Conservation (phyloP, 2,888 invertebrate species). For the Phania funesta region DNA sequence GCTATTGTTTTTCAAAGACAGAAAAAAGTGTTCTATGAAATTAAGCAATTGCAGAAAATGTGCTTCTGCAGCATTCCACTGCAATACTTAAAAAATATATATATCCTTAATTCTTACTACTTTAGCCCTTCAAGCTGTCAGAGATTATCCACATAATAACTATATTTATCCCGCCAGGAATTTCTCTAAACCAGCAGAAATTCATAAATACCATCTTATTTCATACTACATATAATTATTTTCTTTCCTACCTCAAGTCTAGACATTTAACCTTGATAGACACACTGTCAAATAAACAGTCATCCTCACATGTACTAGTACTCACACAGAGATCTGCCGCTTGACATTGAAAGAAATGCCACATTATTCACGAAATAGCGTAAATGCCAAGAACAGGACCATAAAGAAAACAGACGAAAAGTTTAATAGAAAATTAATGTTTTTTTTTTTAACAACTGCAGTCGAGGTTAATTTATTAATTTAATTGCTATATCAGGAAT, state of each 20-base stretch:
- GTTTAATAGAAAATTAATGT: constrained; percentile 59
- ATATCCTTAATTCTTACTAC: not conserved
- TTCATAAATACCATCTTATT: constrained; percentile 25
- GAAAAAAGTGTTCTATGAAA: too few species aligned
- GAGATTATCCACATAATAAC: not conserved
- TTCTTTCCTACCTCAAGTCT: constrained; percentile 29
- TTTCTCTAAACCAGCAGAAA: not conserved
- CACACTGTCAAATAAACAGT: constrained; percentile 34
- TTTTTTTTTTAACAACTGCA: constrained; percentile 44
- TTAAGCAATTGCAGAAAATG: too few species aligned
- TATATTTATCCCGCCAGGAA: constrained; percentile 4
- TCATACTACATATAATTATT: constrained; percentile 9
- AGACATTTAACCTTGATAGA: constrained; percentile 44
- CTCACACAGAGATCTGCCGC: not conserved
- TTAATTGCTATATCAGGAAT: not conserved
- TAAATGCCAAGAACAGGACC: constrained; percentile 9
- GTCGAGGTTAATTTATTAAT: not conserved
- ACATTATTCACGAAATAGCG: constrained; percentile 29
- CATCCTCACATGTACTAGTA: not conserved
- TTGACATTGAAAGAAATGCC: constrained; percentile 34
- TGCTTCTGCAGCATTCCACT: too few species aligned
- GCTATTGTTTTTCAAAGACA: too few species aligned
- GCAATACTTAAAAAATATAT: not conserved
- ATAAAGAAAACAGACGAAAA: constrained; percentile 9
- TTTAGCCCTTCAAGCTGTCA: not conserved